Percentiles rank a stretch among this genome's conserved stretches.
phyloP scores from a whole-genome alignment of 2,888 invertebrate genomes.

The Ormia ochracea region DNA sequence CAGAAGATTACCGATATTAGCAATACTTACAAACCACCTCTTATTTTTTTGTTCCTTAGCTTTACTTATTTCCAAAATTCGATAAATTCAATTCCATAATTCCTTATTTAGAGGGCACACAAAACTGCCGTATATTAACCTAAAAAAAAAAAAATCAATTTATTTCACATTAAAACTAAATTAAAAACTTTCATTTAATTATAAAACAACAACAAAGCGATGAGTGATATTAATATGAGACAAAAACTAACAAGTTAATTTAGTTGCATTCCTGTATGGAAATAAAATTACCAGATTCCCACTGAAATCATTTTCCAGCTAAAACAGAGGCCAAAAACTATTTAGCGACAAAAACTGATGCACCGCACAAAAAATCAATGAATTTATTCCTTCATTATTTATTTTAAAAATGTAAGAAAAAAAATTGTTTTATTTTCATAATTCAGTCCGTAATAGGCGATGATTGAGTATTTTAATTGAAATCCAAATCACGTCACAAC shows the following conservation, averaged over 20 bases:
- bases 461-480: conserved; percentile 40
- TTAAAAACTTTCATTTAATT: conserved; percentile 20
- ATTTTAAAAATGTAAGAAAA: neutral
- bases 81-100: neutral
- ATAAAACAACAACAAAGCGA: neutral
- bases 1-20: conserved; percentile 1
- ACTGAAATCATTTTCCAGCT: conserved; percentile 13
- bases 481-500: conserved; percentile 9
- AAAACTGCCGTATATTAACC: neutral
- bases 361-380: conserved; percentile 13
- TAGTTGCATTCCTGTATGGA: neutral
- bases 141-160: conserved; percentile 30
- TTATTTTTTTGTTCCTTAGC: neutral
- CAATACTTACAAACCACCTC: neutral
- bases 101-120: neutral
- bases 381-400: neutral
- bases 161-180: conserved; percentile 7
- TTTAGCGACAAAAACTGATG: neutral
- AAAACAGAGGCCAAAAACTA: neutral
- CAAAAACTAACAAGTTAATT: conserved; percentile 41
- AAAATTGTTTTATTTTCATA: conserved; percentile 5
- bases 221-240: conserved; percentile 35
- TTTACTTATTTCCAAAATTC: conserved; percentile 8
- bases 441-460: conserved; percentile 24
- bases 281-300: conserved; percentile 10